Conservation (phyloP, 1,140 invertebrate species). For the Rhizoglyphus robini region DNA sequence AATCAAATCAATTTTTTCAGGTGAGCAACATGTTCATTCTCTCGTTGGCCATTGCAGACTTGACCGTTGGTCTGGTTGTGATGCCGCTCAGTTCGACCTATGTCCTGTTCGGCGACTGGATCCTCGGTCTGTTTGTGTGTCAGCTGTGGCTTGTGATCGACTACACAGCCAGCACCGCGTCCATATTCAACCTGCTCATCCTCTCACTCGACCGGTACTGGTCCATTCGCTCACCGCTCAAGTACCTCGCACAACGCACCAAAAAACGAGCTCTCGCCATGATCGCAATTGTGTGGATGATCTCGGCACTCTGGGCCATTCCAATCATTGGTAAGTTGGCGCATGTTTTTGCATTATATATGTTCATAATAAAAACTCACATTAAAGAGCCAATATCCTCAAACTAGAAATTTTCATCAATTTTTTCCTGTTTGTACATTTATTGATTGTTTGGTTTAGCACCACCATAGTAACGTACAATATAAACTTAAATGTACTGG, state of each 20-base stretch:
- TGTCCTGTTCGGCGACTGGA: constrained; percentile 44
- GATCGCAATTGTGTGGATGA: constrained; percentile 42
- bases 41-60: constrained; percentile 47
- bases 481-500: neutral
- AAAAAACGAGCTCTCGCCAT: constrained; percentile 41
- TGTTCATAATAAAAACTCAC: neutral
- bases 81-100: constrained; percentile 50
- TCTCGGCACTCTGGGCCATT: constrained; percentile 40
- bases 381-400: neutral
- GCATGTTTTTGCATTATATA: no score
- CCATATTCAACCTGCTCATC: constrained; percentile 47
- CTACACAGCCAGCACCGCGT: constrained; percentile 49
- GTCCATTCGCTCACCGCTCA: constrained; percentile 46
- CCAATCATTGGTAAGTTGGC: constrained; percentile 35
- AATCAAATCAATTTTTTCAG: constrained; percentile 30
- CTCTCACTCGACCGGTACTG: constrained; percentile 38
- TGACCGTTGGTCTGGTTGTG: constrained; percentile 47
- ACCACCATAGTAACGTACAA: no score
- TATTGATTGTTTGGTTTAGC: no score
- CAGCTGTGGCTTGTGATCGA: constrained; percentile 43
- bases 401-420: neutral
- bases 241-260: constrained; percentile 45
- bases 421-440: no score
- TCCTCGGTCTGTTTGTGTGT: constrained; percentile 42
- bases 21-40: constrained; percentile 52